phyloP scores from a whole-genome alignment of 64 coral and sea anemone species.

The Stichodactyla helianthus region DNA sequence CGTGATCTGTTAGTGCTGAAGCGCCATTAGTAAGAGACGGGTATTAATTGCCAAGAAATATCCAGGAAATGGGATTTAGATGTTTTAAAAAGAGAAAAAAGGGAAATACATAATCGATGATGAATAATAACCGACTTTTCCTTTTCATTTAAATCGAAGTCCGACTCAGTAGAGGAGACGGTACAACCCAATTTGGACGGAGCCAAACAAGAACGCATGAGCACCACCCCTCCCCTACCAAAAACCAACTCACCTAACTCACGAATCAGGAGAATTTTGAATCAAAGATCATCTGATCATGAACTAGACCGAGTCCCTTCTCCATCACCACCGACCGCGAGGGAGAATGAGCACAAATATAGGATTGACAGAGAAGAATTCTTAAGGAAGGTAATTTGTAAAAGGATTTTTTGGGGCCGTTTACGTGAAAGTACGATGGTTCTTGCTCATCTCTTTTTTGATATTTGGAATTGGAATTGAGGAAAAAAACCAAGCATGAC shows the following conservation, averaged over 20 bases:
- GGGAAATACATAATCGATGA: not conserved
- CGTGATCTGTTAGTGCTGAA: too few species aligned
- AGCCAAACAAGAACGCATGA: not conserved
- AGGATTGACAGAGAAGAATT: conserved; percentile 33
- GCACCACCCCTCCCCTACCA: not conserved
- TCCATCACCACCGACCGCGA: conserved; percentile 48
- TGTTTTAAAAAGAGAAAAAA: not conserved
- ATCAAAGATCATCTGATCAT: conserved; percentile 27
- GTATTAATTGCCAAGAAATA: too few species aligned
- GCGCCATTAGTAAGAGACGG: too few species aligned
- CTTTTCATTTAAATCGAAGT: not conserved
- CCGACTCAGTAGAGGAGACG: not conserved
- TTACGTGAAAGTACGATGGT: not conserved
- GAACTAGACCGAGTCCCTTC: conserved; percentile 33
- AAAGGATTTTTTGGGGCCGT: not conserved
- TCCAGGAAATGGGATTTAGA: too few species aligned
- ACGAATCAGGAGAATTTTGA: conserved; percentile 30
- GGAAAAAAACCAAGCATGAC: not conserved
- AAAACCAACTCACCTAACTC: conserved; percentile 27
- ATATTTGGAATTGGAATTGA: not conserved
- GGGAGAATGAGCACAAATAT: conserved; percentile 36
- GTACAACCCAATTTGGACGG: not conserved
- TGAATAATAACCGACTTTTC: not conserved
- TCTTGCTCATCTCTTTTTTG: not conserved
- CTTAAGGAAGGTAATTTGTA: conserved; percentile 14